phyloP scores from a whole-genome alignment of 2,888 invertebrate species.

The Ophonus ardosiacus region DNA sequence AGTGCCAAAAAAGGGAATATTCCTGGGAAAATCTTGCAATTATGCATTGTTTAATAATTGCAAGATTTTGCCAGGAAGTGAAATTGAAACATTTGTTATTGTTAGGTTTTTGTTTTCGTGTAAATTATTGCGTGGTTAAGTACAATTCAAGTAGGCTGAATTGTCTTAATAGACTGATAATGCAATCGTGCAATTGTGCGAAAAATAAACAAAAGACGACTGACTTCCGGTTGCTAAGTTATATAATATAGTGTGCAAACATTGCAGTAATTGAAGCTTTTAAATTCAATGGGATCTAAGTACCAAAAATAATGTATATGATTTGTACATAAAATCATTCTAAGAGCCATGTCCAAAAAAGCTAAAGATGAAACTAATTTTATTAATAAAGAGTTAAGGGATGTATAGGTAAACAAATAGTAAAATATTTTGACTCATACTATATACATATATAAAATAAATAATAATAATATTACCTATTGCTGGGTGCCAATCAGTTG shows the following conservation, averaged over 20 bases:
- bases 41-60: not conserved
- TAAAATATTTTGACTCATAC: too few relatives aligned
- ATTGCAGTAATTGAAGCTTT: not conserved
- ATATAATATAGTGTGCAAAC: not conserved
- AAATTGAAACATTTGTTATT: not conserved
- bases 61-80: conserved; percentile 13
- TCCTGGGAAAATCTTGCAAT: not conserved
- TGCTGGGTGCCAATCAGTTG: too few relatives aligned
- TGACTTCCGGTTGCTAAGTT: conserved; percentile 31
- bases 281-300: not conserved
- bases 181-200: conserved; percentile 37
- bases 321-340: too few relatives aligned
- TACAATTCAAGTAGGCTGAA: conserved; percentile 19
- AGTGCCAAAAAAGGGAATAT: not conserved
- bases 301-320: too few relatives aligned
- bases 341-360: too few relatives aligned
- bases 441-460: too few relatives aligned
- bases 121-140: conserved; percentile 31
- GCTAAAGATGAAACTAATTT: too few relatives aligned
- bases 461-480: too few relatives aligned
- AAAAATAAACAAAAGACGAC: conserved; percentile 39
- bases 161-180: conserved; percentile 30
- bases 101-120: conserved; percentile 6
- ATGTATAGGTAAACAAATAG: too few relatives aligned
- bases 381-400: too few relatives aligned